Evolutionary conservation across 2,113 vertebrate species (phyloP), one percentile per base, ranked within the genome.

Genomic region (Pluvialis apricaria): DNA sequence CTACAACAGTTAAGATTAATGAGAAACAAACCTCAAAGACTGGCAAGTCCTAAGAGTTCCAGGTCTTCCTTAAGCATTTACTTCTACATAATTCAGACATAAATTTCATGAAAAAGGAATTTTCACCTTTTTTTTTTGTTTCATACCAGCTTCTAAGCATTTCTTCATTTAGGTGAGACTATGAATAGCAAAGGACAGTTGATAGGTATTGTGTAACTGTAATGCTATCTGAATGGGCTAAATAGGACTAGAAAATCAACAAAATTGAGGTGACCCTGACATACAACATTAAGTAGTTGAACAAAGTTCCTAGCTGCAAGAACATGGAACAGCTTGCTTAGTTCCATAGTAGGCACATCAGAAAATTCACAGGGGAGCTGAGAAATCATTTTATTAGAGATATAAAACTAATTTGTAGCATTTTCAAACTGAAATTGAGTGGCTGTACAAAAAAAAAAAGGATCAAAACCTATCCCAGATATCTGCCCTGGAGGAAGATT

Each of bases 351-450:
- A 66, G 36, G 40, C 45, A 77, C 21, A 86, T 54, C 25, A 78
- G 69, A 91, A 88, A 92, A 91, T 71, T 91, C 90, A 85, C 70
- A 82, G 7, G 31, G 40, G 91, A 95, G 73, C 70, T 69, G 66
- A 92, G 70, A 91, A 82, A 94, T 91, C 61, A 72, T 57, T 96
- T 89, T 93, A 62, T 69, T 91, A 85, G 70, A 90, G 73, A 75
- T 40, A 82, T 72, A 91, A 82, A 88, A 62, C 44, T 87, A 86
- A 92, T 68, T 68, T 4, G 4, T 76, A 85, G 34, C 44, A 87
- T 85, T 91, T 73, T 61, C 72, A 85, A 94, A 69, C 5, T 76
- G 49, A 88, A 90, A 93, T 6, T 0, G 16, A 80, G 70, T 69
- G 44, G 13, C 19, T 90, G 24, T n/a, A 52, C 36, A 45, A 87